phyloP scores from a whole-genome alignment of 2,888 invertebrate species.

The Spodoptera exigua region DNA sequence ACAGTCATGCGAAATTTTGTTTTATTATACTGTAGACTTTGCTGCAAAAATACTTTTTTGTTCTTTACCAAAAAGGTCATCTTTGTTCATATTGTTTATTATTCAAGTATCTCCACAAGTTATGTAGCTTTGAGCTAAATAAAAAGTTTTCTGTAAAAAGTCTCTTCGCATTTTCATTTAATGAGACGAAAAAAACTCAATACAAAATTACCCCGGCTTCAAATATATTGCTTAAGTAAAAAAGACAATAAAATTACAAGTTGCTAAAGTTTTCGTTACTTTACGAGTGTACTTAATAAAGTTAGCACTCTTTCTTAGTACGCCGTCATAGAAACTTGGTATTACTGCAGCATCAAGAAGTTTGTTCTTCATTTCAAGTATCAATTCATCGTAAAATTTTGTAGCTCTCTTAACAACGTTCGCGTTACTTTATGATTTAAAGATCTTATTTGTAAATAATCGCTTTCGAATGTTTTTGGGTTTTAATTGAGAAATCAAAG shows the following conservation, averaged over 20 bases:
- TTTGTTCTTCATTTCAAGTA: conserved; percentile 50
- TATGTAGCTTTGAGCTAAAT: no score
- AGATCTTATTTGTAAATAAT: neutral
- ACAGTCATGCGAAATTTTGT: conserved; percentile 14
- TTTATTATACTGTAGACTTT: conserved; percentile 1
- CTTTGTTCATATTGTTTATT: no score
- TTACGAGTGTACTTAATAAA: conserved; percentile 39
- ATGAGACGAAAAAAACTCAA: neutral
- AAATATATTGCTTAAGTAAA: conserved; percentile 1
- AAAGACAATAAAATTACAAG: conserved; percentile 33
- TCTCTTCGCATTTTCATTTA: no score
- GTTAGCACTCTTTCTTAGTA: conserved; percentile 34
- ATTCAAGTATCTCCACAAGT: no score
- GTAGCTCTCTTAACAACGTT: conserved; percentile 43
- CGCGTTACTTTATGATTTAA: conserved; percentile 34
- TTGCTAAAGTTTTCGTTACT: conserved; percentile 36
- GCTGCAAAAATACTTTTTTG: no score
- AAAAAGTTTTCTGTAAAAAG: no score
- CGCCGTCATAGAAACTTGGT: conserved; percentile 44
- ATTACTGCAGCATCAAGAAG: conserved; percentile 50
- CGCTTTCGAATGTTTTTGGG: no score
- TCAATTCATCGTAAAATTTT: conserved; percentile 54
- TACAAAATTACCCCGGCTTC: neutral
- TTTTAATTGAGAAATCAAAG: no score
- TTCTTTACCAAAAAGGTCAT: no score